These are phyloP conservation scores for Hycleus phaleratus DNA, from an alignment of 1,140 invertebrate genomes.

Conservation along the genomic window DNA sequence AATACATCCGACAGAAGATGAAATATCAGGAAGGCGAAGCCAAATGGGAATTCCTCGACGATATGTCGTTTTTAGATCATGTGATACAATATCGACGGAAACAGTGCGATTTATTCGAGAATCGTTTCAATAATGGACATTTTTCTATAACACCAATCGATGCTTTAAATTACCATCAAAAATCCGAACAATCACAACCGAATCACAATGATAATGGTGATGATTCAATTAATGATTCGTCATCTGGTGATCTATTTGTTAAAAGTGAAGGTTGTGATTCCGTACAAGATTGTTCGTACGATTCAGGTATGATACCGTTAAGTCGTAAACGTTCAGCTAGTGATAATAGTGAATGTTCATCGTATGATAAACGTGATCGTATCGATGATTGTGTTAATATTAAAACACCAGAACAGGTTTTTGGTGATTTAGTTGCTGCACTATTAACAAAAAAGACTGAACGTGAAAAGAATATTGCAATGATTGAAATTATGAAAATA, in stretches of 20 bases:
- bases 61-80: conserved; percentile 25
- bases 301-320: conserved; percentile 1
- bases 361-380: conserved; percentile 13
- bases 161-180: neutral
- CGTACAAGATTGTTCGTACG: conserved; percentile 13
- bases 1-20: conserved; percentile 30
- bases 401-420: conserved; percentile 26
- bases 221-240: conserved; percentile 21
- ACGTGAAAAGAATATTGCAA: conserved; percentile 26
- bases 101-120: conserved; percentile 3
- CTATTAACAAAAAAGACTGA: conserved; percentile 28
- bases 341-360: conserved; percentile 14
- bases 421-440: conserved; percentile 28
- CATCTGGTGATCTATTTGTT: conserved; percentile 6
- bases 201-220: conserved; percentile 12
- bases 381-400: conserved; percentile 6
- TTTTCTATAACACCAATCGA: conserved; percentile 7
- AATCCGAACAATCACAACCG: conserved; percentile 3
- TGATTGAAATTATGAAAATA: conserved; percentile 33
- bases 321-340: conserved; percentile 16
- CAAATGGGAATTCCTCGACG: conserved; percentile 31
- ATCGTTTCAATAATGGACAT: neutral
- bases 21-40: conserved; percentile 25
- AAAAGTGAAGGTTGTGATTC: conserved; percentile 17
- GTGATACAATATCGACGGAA: conserved; percentile 30